Base-by-base conservation (phyloP, 2,888 invertebrate genomes). In the Lasioglossum zephyrum region DNA sequence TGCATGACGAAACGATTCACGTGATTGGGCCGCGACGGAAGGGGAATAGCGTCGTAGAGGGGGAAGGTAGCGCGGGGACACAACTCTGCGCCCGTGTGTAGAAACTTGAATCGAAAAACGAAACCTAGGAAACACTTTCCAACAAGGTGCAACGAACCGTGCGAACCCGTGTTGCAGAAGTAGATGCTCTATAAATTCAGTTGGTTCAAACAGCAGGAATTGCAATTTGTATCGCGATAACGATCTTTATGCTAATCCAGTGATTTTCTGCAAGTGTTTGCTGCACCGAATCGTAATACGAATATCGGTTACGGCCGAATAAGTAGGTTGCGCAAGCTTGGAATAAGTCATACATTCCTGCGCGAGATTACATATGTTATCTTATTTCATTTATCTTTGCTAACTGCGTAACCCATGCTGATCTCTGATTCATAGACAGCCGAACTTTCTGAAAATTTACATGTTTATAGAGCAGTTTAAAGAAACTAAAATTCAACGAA, bases 231-330 rank as follows among this genome's bases (percentile, higher is more conserved):
- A 31, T 31, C 63, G 31, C 63, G 63, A 63, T 63, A 63, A 63
- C 63, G 36, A 63, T 36, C 63, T 18, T 63, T 18, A 63, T 63
- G 63, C 63, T 18, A 63, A 39, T 39, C 39, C 39, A 69, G 69
- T 39, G 66, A 69, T 39, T 69, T 69, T 69, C 39, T 36, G 66
- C 31, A 16, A 63, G 63, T 63, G 63, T 63, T 63, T 63, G 63
- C 63, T 63, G 6, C 63, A 63, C 63, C 63, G 63, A 63, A 63
- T 31, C 31, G 63, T 36, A 63, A 63, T 31, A 18, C 31, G 31
- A 63, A 63, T 31, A 63, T 63, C 31, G 63, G 63, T 18, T n/a
- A 18, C 63, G 26, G 13, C 2, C 63, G 18, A 36, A 31, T 31
- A 36, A 36, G 16, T 31, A 31, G 63, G 63, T 63, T 36, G 18